These are phyloP conservation scores for Mesoclemmys tuberculata DNA, from an alignment of 2,113 vertebrate genomes.

Conservation along the genomic window DNA sequence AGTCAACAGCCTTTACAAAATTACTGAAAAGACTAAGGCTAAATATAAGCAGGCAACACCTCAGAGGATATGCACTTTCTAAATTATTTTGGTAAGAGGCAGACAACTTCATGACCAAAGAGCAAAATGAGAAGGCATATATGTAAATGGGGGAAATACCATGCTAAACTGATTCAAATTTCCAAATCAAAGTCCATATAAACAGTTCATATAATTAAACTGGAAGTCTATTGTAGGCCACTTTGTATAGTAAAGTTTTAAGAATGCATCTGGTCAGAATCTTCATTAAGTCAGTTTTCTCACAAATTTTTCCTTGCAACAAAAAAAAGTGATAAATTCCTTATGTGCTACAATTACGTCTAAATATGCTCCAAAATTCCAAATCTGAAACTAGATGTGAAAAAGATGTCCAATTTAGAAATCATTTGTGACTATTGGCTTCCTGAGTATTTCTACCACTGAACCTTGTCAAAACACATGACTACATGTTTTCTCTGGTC, in stretches of 20 bases:
- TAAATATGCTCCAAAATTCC: neutral
- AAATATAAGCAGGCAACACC: neutral
- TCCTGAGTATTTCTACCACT: constrained; percentile 9
- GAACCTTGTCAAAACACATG: neutral
- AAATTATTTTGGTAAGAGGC: neutral
- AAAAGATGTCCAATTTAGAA: neutral
- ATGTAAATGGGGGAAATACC: constrained; percentile 3
- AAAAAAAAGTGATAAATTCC: constrained; percentile 54
- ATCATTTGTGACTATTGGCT: neutral
- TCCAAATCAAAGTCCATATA: neutral
- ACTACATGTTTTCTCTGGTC: neutral
- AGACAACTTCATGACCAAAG: neutral
- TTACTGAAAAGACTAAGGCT: neutral
- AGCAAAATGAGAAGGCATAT: neutral
- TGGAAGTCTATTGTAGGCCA: constrained; percentile 27
- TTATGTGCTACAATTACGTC: constrained; percentile 23
- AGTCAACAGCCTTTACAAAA: neutral
- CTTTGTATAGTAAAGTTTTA: constrained; percentile 42
- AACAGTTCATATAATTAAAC: neutral
- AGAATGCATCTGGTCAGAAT: constrained; percentile 1
- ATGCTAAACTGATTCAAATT: neutral
- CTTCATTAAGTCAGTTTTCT: constrained; percentile 51
- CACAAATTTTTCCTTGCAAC: constrained; percentile 19
- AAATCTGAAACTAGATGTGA: neutral
- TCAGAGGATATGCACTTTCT: neutral